phyloP scores from a whole-genome alignment of 35 echinoderm and acorn worm genomes.

The Ophiothrix spiculata region DNA sequence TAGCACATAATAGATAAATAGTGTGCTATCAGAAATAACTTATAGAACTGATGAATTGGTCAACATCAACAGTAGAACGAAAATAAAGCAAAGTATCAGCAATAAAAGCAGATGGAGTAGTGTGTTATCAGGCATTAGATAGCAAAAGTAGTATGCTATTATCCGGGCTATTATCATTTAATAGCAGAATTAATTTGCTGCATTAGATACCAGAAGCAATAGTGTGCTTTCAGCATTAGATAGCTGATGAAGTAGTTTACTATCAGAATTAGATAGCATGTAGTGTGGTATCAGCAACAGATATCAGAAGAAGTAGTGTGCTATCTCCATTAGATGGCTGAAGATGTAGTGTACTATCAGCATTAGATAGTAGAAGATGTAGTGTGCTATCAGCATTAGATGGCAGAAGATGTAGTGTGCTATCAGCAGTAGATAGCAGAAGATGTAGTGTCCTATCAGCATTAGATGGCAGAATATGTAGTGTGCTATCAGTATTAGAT shows the following conservation, averaged over 20 bases:
- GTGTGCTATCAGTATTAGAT: not conserved
- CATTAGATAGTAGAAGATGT: not conserved
- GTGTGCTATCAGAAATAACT: no score
- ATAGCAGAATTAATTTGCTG: not conserved
- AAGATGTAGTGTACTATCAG: not conserved
- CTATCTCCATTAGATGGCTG: not conserved
- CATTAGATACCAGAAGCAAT: not conserved
- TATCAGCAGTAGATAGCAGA: slow-evolving; percentile 1
- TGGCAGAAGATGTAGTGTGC: not conserved
- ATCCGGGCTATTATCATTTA: not conserved
- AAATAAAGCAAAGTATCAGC: no score
- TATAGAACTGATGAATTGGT: no score
- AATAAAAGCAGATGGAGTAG: not conserved
- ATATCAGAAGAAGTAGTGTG: no score
- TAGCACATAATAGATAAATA: no score
- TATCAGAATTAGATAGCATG: not conserved
- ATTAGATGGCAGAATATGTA: not conserved
- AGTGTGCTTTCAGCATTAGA: not conserved
- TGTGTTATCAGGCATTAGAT: not conserved
- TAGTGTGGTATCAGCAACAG: not conserved
- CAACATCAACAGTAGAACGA: no score
- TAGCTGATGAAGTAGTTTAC: not conserved
- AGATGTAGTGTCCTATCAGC: not conserved
- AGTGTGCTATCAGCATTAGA: not conserved
- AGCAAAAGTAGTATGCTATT: not conserved